Conservation (phyloP, 1,140 invertebrate species). For the Drosophila navojoa region DNA sequence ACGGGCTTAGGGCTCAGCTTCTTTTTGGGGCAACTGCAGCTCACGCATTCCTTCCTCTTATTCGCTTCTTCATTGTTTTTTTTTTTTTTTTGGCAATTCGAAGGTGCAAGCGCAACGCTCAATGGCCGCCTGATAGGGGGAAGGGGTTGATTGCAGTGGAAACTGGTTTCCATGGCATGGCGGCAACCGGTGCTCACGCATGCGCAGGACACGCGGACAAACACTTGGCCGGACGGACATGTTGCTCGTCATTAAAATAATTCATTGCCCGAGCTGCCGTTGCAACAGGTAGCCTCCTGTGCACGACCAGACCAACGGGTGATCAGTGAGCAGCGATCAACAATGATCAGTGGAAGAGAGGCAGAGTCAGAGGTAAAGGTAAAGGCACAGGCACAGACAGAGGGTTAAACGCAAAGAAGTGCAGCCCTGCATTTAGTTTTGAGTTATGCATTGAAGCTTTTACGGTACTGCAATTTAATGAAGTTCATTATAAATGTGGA, state of each 20-base stretch:
- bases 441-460: conserved; percentile 53
- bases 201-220: conserved; percentile 43
- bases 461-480: conserved; percentile 47
- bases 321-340: conserved; percentile 56
- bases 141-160: conserved; percentile 12
- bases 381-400: background rate
- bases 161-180: conserved; percentile 64
- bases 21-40: conserved; percentile 26
- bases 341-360: conserved; percentile 2
- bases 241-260: conserved; percentile 77
- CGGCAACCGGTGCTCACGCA: conserved; percentile 61
- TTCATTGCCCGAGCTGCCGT: conserved; percentile 68
- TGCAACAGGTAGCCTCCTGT: conserved; percentile 67
- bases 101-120: conserved; percentile 56
- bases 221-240: conserved; percentile 24
- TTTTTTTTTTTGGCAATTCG: conserved; percentile 47
- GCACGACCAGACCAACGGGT: conserved; percentile 5
- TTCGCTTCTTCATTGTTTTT: background rate
- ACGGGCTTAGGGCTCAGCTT: conserved; percentile 47
- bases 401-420: background rate
- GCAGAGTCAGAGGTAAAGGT: no score
- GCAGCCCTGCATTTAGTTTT: conserved; percentile 47
- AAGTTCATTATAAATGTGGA: background rate
- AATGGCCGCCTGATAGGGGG: conserved; percentile 54
- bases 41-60: conserved; percentile 35